These are phyloP conservation scores for Eristalis tenax DNA, from an alignment of 2,888 invertebrate genomes.

Conservation along the genomic window DNA sequence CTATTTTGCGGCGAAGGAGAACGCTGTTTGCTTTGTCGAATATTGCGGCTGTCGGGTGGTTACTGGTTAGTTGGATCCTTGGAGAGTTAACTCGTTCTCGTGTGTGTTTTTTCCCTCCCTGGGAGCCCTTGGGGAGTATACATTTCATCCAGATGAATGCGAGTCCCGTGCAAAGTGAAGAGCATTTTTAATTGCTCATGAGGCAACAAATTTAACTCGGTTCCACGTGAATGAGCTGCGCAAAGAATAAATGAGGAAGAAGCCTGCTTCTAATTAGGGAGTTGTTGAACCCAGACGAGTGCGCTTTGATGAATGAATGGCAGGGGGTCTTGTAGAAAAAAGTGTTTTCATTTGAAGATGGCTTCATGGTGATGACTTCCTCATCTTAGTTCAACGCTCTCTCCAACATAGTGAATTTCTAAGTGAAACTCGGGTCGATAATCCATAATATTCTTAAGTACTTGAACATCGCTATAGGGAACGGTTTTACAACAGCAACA, in stretches of 20 bases:
- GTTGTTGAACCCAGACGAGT: constrained; percentile 24
- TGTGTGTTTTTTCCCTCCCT: too few species aligned
- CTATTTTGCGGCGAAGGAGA: constrained; percentile 29
- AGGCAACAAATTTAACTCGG: constrained; percentile 21
- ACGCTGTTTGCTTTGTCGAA: constrained; percentile 58
- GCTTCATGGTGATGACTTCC: too few species aligned
- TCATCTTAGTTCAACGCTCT: too few species aligned
- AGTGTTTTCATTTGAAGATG: too few species aligned
- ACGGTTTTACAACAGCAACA: neutral
- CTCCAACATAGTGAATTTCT: too few species aligned
- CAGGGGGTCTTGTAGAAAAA: neutral
- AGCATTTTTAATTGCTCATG: constrained; percentile 44
- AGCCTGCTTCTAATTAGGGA: constrained; percentile 34
- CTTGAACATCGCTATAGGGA: too few species aligned
- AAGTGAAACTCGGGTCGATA: too few species aligned
- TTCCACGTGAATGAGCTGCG: neutral
- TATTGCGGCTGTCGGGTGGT: constrained; percentile 1
- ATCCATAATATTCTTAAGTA: too few species aligned
- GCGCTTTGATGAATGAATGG: neutral
- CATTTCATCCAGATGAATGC: neutral
- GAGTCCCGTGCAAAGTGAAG: constrained; percentile 8
- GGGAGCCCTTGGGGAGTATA: neutral
- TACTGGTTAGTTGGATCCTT: constrained; percentile 41
- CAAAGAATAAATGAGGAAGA: constrained; percentile 41
- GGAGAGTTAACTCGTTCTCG: neutral